Conservation (phyloP, 2,888 invertebrate genomes). For the Phengaris alcon region DNA sequence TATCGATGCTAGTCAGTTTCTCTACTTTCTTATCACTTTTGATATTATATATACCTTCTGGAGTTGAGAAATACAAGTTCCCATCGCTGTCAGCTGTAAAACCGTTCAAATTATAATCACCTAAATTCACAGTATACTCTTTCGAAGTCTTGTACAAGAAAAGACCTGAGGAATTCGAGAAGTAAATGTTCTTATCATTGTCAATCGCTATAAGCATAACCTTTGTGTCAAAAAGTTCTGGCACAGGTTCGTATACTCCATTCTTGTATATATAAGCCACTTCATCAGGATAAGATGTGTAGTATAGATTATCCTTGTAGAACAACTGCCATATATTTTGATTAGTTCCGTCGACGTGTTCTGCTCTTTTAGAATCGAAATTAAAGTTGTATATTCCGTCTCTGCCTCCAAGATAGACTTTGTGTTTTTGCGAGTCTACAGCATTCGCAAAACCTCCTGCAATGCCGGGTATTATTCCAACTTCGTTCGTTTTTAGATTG, state of each 20-base stretch:
- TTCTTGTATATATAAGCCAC: conserved; percentile 38
- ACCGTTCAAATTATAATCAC: conserved; percentile 42
- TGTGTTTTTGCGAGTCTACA: conserved; percentile 48
- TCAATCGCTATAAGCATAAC: conserved; percentile 43
- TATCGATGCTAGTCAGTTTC: conserved; percentile 35
- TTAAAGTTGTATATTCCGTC: conserved; percentile 56
- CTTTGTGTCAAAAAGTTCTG: conserved; percentile 38
- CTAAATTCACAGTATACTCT: conserved; percentile 34
- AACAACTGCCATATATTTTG: conserved; percentile 65
- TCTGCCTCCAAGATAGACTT: conserved; percentile 58
- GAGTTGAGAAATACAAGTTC: conserved; percentile 46
- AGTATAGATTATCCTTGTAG: conserved; percentile 57
- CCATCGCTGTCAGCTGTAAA: conserved; percentile 43
- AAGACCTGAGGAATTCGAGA: conserved; percentile 44
- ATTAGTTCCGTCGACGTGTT: conserved; percentile 42
- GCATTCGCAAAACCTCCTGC: conserved; percentile 56
- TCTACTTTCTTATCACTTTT: conserved; percentile 38
- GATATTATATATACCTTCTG: conserved; percentile 42
- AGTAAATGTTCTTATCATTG: conserved; percentile 42
- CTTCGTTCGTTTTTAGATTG: conserved; percentile 52
- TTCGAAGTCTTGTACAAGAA: conserved; percentile 37
- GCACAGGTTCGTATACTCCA: conserved; percentile 35
- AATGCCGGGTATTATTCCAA: conserved; percentile 48
- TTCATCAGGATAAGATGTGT: conserved; percentile 49
- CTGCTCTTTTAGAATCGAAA: conserved; percentile 47